Evolutionary conservation across 2,113 vertebrate genomes (phyloP), one percentile per base, ranked within the genome.

Genomic region (Colaptes auratus): DNA sequence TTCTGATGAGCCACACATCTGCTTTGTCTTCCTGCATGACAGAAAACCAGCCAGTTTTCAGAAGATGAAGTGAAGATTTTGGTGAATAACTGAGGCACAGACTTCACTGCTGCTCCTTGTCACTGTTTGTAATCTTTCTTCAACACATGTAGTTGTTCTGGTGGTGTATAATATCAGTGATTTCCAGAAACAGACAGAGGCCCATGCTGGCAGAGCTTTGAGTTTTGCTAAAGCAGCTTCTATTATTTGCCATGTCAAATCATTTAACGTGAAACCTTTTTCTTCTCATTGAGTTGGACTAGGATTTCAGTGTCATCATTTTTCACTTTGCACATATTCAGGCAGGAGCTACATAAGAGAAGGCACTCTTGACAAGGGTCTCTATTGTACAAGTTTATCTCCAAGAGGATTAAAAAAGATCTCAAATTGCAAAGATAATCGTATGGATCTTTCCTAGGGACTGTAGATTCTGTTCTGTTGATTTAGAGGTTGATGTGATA

Each of bases 361-460:
- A 65, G 36, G 64, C 20, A 18, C 30, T 56, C 67, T 80, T 71
- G 35, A 89, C 88, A 94, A 92, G 92, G 90, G 67, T 80, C 58
- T 44, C 67, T 79, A 85, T 89, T 96, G 78, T 93, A 44, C 52
- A 86, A 76, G 7, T 48, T 93, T 74, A 2, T 5, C 30, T 71
- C 64, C 77, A 85, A 77, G 46, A 85, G 87, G 90, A 96, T 88
- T 92, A 91, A 76, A 77, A 65, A 92, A 44, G 60, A 33, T 16
- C 48, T 97, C 90, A 71, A 71, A 92, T 96, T 95, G 87, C 90
- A 76, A 69, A 81, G 82, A 61, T 88, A 95, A 93, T 87, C 52
- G 6, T 64, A 55, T 25, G 23, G 64, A 87, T 74, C 66, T 95
- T 95, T 89, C 78, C 71, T 39, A 74, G 35, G 33, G 12, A 82